These are phyloP conservation scores for Lepidostoma basale DNA, from an alignment of 1,140 invertebrate species.

Conservation along the genomic window DNA sequence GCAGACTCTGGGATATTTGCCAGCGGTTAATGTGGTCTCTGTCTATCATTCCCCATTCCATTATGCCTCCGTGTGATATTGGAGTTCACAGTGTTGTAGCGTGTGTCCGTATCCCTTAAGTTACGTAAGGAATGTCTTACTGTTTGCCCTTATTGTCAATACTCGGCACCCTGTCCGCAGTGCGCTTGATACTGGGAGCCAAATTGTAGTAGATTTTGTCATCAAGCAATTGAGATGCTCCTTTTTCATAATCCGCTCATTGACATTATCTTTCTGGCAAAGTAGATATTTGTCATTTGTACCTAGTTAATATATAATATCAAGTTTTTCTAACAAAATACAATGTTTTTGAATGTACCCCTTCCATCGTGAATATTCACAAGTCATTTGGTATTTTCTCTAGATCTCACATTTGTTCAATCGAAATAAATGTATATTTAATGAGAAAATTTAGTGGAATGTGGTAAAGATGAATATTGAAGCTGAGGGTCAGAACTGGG, in stretches of 20 bases:
- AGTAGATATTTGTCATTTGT: background rate
- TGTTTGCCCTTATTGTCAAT: no score
- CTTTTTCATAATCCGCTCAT: background rate
- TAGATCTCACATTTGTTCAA: slow-evolving; percentile 18
- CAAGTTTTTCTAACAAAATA: background rate
- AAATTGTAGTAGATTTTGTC: no score
- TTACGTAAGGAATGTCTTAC: background rate
- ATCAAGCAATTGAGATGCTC: no score
- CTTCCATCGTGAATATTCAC: background rate
- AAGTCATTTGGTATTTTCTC: slow-evolving; percentile 16
- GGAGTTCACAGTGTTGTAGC: background rate
- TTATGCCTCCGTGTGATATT: slow-evolving; percentile 7
- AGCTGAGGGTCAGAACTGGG: background rate
- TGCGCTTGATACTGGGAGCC: no score
- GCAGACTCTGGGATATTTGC: background rate
- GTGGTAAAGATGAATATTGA: background rate
- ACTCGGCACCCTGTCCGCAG: no score
- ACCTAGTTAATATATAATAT: slow-evolving; percentile 11
- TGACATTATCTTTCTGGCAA: background rate
- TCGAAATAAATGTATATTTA: slow-evolving; percentile 25
- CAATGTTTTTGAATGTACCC: background rate
- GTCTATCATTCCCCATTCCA: slow-evolving; percentile 24
- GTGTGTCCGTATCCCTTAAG: background rate
- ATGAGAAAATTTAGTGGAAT: slow-evolving; percentile 19
- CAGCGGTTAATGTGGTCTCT: slow-evolving; percentile 14